Conservation (phyloP, 2,113 vertebrate species). For the Zosterops hypoxanthus region DNA sequence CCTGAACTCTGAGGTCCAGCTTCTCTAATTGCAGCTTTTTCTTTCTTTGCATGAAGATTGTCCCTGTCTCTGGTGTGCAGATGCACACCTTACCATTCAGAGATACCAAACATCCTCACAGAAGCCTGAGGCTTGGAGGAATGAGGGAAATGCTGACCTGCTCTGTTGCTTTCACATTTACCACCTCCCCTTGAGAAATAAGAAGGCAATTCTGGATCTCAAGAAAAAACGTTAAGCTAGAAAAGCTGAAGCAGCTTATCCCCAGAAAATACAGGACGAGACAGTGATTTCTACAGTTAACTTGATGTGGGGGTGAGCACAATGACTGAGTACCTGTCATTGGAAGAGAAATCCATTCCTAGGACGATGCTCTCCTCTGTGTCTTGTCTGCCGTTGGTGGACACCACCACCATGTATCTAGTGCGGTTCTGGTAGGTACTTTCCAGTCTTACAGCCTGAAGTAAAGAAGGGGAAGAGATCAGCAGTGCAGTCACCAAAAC, state of each 20-base stretch:
- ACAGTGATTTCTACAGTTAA: neutral
- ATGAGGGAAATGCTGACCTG: neutral
- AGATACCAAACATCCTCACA: neutral
- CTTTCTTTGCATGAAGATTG: neutral
- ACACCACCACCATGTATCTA: slow-evolving; percentile 97
- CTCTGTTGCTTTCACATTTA: neutral
- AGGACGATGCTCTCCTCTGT: slow-evolving; percentile 97
- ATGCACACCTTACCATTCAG: neutral
- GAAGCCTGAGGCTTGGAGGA: neutral
- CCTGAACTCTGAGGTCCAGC: neutral
- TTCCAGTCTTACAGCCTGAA: slow-evolving; percentile 94
- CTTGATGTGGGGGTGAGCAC: neutral
- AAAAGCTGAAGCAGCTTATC: neutral
- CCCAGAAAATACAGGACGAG: neutral
- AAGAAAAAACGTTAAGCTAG: neutral
- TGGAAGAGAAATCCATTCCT: slow-evolving; percentile 92
- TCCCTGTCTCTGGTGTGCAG: neutral
- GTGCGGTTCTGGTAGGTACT: slow-evolving; percentile 90
- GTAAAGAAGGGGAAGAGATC: neutral
- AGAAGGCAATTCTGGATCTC: neutral
- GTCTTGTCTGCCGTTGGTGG: slow-evolving; percentile 94
- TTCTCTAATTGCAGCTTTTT: neutral
- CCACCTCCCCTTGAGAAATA: neutral
- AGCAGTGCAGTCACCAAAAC: neutral
- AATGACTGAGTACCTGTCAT: slow-evolving; percentile 82